Base-by-base conservation (phyloP, 2,113 vertebrate genomes). In the Sinocyclocheilus anshuiensis region DNA sequence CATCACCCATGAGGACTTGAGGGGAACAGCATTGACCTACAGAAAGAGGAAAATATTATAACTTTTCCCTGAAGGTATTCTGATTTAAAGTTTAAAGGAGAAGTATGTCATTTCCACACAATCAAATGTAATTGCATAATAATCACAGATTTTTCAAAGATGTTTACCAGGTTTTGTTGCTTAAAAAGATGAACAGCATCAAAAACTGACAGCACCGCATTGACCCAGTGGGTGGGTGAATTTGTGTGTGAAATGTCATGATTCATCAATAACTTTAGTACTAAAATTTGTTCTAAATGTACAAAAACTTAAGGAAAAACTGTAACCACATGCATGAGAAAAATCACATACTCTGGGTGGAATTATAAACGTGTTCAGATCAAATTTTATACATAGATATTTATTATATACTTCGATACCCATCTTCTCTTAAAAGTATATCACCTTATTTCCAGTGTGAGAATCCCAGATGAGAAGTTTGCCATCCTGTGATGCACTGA, bases 1-100 rank as follows among this genome's bases (percentile, higher is more conserved):
- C 95, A 96, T 96, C 88, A 96, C 95, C 95, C 95, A 96, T 20
- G 95, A 93, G 2, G 95, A 96, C 89, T 95, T 95, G 6, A 96
- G 93, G 1, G 95, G 95, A 39, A 96, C 93, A 3, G 94, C 94
- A 20, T 92, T 87, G 85, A 95, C 15, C 95, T 95, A 91, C 16
- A 48, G 53, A 39, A 61, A 79, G 77, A 57, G 50, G 26, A 10
- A 79, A 59, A 79, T 18, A 8, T 22, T 6, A 16, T 9, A 24
- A 24, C 7, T 7, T 67, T 20, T 26, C 33, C 18, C 10, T 39
- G 8, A 71, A 71, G 1, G 3, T 10, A 36, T 69, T 69, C 29
- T 33, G 65, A 69, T 18, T 69, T 36, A 57, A 57, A 57, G 53
- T 57, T 29, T 20, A 57, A 57, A 57, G 53, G 53, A 55, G 53